Evolutionary conservation across 1,140 invertebrate species (phyloP), one percentile per base, ranked within the genome.

Genomic region (Meloidogyne exigua): DNA sequence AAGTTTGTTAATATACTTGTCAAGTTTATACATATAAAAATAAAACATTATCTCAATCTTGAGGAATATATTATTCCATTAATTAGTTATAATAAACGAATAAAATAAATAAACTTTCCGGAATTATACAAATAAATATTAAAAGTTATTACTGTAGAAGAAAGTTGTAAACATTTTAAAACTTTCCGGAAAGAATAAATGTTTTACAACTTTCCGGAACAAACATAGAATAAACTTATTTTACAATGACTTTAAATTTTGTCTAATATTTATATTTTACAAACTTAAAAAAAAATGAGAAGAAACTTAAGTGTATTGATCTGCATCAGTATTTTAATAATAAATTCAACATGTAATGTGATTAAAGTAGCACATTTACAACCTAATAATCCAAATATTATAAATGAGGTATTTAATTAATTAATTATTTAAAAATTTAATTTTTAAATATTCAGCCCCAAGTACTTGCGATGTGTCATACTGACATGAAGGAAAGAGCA

Each of bases 361-460:
- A 79, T 86, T n/a, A 73, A 78, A 77, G 81, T 86, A 65, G 85
- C 83, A 21, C 85, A 86, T 70, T 75, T 86, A n/a, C 81, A 81
- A 68, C 85, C 85, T 0, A 83, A 84, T 63, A 78, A 86, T 57
- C 85, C 85, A n/a, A 83, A 76, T 72, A 87, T 87, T 32, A 79
- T 81, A 28, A 82, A 87, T 66, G 49, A 57, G 18, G 49, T 57
- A 57, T 18, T 49, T n/a, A 9, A n/a, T n/a, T 10, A 15, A 4
- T 57, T 9, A 9, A n/a, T 57, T 57, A n/a, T 57, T 57, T 21
- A n/a, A 57, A 32, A 32, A 32, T 3, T 32, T 32, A 32, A 3
- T 32, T 57, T 49, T 49, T 57, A 9, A n/a, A n/a, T 57, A n/a
- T 57, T 57, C 82, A 86, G 73, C 83, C 86, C 23, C 81, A 87